Percentiles rank a stretch among this genome's conserved stretches.
Conservation (phyloP, 2,888 invertebrate species). For the Tenthredo notha region DNA sequence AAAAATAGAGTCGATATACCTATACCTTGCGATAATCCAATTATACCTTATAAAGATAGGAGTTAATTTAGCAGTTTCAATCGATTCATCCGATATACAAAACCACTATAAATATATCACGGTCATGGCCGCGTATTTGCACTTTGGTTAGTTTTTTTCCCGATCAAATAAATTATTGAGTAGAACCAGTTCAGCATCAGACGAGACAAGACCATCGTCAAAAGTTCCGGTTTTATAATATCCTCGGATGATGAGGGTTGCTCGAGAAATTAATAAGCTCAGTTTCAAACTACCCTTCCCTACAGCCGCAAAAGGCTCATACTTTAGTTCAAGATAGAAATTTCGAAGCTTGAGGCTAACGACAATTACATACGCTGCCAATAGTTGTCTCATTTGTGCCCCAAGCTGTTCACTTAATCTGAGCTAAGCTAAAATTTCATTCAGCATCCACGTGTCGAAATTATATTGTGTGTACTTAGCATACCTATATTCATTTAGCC, state of each 20-base stretch:
- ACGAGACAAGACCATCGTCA: neutral
- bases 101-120: conserved; percentile 25
- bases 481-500: neutral
- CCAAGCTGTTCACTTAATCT: neutral
- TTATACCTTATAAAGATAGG: neutral
- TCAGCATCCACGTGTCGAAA: neutral
- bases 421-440: neutral
- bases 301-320: neutral
- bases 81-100: conserved; percentile 33
- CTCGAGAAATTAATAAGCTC: conserved; percentile 18
- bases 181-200: neutral
- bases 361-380: neutral
- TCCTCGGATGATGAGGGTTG: neutral
- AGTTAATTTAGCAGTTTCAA: conserved; percentile 14
- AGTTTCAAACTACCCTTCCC: neutral
- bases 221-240: neutral
- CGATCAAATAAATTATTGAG: neutral
- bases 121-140: conserved; percentile 40
- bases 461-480: neutral
- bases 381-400: conserved; percentile 3
- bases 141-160: neutral
- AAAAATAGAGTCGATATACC: neutral
- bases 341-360: neutral
- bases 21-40: conserved; percentile 19
- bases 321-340: neutral